Conservation (phyloP, 2,113 vertebrate genomes). For the Pelodiscus sinensis region DNA sequence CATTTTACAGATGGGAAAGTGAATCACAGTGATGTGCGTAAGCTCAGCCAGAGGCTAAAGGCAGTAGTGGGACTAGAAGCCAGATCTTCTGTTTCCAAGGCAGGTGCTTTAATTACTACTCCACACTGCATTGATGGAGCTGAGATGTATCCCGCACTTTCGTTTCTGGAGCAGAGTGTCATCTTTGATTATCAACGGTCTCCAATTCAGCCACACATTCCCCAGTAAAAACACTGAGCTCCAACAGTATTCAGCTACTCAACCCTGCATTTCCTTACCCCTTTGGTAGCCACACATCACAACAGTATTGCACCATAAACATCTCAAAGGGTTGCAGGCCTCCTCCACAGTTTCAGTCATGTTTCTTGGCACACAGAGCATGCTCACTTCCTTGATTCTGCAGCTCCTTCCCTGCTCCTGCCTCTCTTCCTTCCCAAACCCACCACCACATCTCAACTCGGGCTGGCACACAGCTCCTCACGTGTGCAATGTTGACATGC, state of each 20-base stretch:
- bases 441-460: background rate
- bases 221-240: background rate
- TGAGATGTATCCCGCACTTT: background rate
- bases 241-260: background rate
- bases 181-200: background rate
- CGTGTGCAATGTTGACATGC: accelerated
- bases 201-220: background rate
- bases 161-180: background rate
- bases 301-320: background rate
- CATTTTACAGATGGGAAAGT: background rate
- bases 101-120: background rate
- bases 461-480: background rate
- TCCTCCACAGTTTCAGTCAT: background rate
- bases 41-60: background rate
- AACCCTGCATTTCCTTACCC: background rate
- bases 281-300: background rate
- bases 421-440: background rate
- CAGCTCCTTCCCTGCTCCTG: background rate
- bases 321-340: background rate
- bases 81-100: background rate
- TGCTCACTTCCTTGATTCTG: accelerated
- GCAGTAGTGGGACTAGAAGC: background rate
- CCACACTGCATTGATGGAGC: background rate
- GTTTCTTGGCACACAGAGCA: background rate
- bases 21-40: background rate